Evolutionary conservation across 2,113 vertebrate species (phyloP).

Genomic region (Myrmecobius fasciatus): DNA sequence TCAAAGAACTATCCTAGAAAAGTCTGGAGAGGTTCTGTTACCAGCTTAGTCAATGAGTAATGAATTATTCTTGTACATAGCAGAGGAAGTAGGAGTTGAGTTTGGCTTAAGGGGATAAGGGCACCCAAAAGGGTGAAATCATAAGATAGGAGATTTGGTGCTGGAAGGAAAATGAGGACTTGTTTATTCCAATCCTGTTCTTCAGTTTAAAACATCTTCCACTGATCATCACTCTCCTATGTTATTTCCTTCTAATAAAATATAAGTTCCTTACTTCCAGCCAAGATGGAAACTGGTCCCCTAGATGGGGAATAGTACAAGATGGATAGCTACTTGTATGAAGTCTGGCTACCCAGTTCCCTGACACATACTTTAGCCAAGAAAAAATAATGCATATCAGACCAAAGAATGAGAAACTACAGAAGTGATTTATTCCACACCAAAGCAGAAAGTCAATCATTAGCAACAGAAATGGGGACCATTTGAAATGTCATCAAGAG

Average conservation of each 20-base stretch:
- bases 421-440: background rate
- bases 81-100: background rate
- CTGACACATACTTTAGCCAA: background rate
- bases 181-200: background rate
- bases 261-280: background rate
- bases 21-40: background rate
- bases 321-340: background rate
- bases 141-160: background rate
- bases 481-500: background rate
- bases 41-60: background rate
- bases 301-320: background rate
- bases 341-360: background rate
- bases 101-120: background rate
- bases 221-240: background rate
- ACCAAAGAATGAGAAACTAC: background rate
- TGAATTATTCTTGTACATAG: background rate
- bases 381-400: background rate
- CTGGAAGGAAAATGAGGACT: background rate
- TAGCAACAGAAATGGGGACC: background rate
- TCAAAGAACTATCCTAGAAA: background rate
- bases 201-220: background rate
- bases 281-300: background rate
- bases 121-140: background rate
- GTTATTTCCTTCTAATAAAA: background rate
- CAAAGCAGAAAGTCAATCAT: background rate